Conservation (phyloP, 1,140 invertebrate species). For the Teleopsis dalmanni region DNA sequence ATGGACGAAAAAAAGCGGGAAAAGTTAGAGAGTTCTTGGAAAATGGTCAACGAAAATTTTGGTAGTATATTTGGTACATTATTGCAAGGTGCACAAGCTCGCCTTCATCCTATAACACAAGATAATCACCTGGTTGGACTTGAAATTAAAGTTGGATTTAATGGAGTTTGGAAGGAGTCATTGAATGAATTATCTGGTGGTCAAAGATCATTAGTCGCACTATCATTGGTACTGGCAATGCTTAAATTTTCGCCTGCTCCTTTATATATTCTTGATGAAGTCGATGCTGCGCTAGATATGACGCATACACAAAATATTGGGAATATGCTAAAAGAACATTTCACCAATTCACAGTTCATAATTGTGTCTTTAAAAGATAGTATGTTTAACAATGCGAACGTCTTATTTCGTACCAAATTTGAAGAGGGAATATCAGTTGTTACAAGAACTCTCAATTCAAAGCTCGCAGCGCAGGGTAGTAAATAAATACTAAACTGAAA, state of each 20-base stretch:
- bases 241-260: conserved; percentile 96
- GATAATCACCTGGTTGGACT: conserved; percentile 71
- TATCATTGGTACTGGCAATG: conserved; percentile 95
- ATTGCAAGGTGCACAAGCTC: conserved; percentile 81
- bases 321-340: conserved; percentile 88
- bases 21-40: conserved; percentile 72
- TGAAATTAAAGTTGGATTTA: conserved; percentile 90
- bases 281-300: conserved; percentile 96
- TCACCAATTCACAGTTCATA: conserved; percentile 93
- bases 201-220: conserved; percentile 90
- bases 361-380: conserved; percentile 98
- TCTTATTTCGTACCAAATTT: conserved; percentile 91
- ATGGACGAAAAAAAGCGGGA: conserved; percentile 85
- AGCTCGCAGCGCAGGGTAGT: background rate
- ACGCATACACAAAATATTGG: conserved; percentile 99
- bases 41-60: conserved; percentile 84
- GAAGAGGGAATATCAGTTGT: conserved; percentile 92
- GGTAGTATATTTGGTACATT: conserved; percentile 92
- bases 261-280: conserved; percentile 97
- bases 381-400: conserved; percentile 99
- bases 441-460: conserved; percentile 53
- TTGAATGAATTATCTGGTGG: conserved; percentile 93
- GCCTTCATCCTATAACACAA: conserved; percentile 71
- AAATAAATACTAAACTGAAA: too few species aligned
- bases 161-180: conserved; percentile 92